Percentiles rank a stretch among this genome's conserved stretches.
phyloP scores from a whole-genome alignment of 2,797 vertebrate genomes.

The Psittacula derbiana region DNA sequence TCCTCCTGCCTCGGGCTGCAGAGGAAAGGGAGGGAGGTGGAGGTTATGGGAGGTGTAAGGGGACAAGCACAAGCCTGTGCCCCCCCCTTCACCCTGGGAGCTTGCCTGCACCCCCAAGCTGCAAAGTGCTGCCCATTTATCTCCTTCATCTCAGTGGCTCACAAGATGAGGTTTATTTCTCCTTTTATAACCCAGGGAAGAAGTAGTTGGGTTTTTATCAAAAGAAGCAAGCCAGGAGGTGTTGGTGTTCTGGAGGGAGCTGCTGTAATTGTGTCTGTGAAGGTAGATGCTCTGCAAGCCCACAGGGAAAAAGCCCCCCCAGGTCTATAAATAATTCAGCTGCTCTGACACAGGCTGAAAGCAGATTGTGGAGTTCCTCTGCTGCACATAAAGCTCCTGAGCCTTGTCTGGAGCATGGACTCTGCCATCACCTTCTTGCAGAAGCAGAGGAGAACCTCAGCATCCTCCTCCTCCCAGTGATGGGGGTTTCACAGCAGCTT shows the following conservation, averaged over 20 bases:
- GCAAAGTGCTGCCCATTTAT: not conserved
- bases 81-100: not conserved
- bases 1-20: not conserved
- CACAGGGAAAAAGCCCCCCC: not conserved
- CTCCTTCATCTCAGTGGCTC: not conserved
- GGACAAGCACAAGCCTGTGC: rapidly evolving
- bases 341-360: not conserved
- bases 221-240: not conserved
- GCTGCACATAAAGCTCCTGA: not conserved
- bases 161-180: not conserved
- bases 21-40: not conserved
- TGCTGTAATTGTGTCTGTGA: not conserved
- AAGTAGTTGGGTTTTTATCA: not conserved
- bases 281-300: not conserved
- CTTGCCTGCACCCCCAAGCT: not conserved
- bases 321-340: not conserved
- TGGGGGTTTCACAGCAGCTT: not conserved
- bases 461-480: not conserved
- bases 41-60: not conserved
- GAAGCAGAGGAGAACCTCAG: not conserved
- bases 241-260: not conserved
- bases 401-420: not conserved
- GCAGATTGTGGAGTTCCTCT: not conserved
- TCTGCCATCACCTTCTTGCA: not conserved
- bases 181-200: not conserved